A percentile compares a stretch with the other conserved stretches of the same genome.
Evolutionary conservation across 2,888 invertebrate species (phyloP).

Genomic region (Agapetus fuscipes): DNA sequence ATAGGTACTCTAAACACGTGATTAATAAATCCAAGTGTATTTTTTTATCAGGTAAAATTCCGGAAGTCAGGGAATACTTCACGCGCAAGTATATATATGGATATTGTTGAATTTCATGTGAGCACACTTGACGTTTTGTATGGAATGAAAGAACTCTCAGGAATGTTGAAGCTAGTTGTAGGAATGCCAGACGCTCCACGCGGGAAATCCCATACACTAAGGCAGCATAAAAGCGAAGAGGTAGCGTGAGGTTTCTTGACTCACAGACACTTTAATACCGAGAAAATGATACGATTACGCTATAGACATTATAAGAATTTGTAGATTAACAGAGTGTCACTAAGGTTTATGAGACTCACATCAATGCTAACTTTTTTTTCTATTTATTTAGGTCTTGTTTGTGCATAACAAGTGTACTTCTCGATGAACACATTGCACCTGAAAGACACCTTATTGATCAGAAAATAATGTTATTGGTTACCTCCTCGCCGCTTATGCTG

Average conservation of each 20-base stretch:
- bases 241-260: slow-evolving; percentile 16
- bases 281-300: slow-evolving; percentile 10
- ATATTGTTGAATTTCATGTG: too few relatives aligned
- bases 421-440: neutral
- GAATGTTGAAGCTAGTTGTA: slow-evolving; percentile 12
- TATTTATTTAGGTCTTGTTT: neutral
- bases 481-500: slow-evolving; percentile 15
- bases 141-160: slow-evolving; percentile 8
- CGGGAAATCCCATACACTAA: slow-evolving; percentile 31
- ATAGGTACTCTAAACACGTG: too few relatives aligned
- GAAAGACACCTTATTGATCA: slow-evolving; percentile 15
- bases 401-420: neutral
- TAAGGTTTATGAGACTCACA: too few relatives aligned
- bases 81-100: too few relatives aligned
- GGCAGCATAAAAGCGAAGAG: slow-evolving; percentile 39
- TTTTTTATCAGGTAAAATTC: too few relatives aligned
- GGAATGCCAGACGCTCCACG: slow-evolving; percentile 19
- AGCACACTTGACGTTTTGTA: too few relatives aligned
- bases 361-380: too few relatives aligned
- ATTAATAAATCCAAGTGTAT: too few relatives aligned
- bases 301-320: slow-evolving; percentile 5
- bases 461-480: slow-evolving; percentile 18
- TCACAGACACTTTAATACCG: slow-evolving; percentile 7
- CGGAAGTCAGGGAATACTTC: too few relatives aligned
- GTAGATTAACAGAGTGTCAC: slow-evolving; percentile 6